phyloP scores from a whole-genome alignment of 2,888 invertebrate species.

The Synanthedon formicaeformis region DNA sequence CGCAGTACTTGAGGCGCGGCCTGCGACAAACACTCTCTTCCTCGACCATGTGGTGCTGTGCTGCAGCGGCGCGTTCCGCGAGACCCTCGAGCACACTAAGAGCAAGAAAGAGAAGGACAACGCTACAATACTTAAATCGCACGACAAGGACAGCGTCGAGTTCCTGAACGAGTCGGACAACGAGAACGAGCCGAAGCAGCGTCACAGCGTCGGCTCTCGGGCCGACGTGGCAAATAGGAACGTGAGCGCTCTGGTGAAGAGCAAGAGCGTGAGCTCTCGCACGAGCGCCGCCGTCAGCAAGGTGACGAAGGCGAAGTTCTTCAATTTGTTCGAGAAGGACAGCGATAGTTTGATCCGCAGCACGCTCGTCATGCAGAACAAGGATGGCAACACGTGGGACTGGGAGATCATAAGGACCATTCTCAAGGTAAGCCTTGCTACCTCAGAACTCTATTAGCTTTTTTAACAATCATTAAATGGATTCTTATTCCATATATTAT shows the following conservation, averaged over 20 bases:
- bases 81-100: slow-evolving; percentile 40
- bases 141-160: slow-evolving; percentile 47
- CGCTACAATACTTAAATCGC: slow-evolving; percentile 43
- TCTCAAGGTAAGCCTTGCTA: slow-evolving; percentile 71
- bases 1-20: slow-evolving; percentile 82
- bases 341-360: slow-evolving; percentile 80
- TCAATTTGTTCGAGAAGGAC: slow-evolving; percentile 72
- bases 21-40: slow-evolving; percentile 85
- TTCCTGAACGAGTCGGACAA: slow-evolving; percentile 53
- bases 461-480: background rate
- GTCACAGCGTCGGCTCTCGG: slow-evolving; percentile 57
- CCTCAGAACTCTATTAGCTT: background rate
- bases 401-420: slow-evolving; percentile 91
- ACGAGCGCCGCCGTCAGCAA: slow-evolving; percentile 52
- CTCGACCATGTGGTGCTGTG: slow-evolving; percentile 82
- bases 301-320: slow-evolving; percentile 56
- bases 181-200: slow-evolving; percentile 47
- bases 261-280: slow-evolving; percentile 60
- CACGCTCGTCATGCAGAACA: slow-evolving; percentile 82
- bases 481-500: background rate
- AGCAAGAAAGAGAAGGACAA: slow-evolving; percentile 54
- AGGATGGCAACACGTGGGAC: slow-evolving; percentile 89
- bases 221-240: slow-evolving; percentile 55
- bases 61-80: slow-evolving; percentile 51
- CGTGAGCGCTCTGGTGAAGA: slow-evolving; percentile 56